Evolutionary conservation across 1,140 invertebrate genomes (phyloP), one percentile per base, ranked within the genome.

Genomic region (Heliconius melpomene): DNA sequence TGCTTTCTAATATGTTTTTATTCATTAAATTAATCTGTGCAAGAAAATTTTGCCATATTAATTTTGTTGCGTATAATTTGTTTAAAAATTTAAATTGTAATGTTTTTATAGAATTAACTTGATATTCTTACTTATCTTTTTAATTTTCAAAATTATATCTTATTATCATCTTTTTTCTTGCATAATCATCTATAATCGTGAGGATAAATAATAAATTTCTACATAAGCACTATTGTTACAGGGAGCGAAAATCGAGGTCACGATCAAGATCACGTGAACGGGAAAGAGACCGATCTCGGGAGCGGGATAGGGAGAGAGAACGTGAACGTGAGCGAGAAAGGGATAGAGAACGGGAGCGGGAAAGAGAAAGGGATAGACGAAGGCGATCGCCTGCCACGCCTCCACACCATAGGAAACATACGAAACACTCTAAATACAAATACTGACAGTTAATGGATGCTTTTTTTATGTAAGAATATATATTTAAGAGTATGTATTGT

Each of bases 381-480:
- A 86, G 91, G 8, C 89, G 91, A 5, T 90, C 89, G 70, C 89
- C 92, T 20, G 86, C 88, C 86, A 91, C 92, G 83, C 90, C 92
- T 9, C 91, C 91, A 1, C 90, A 93, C 83, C 88, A 91, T 80
- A 82, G 90, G 40, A 93, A 94, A 71, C 91, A 93, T 80, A 80
- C 78, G 57, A 92, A 94, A 73, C 92, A 94, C 79, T 81, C 87
- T 38, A 94, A 94, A 80, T 91, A 94, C 74, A 94, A 94, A 80
- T 94, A 94, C 83, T 93, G 83, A 90, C 20, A 71, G 3, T 72
- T 38, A 18, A 32, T 81, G 36, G 60, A 66, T 13, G 60, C 23
- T 66, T 66, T 73, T 26, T 78, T 36, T 73, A 73, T 72, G 18
- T 66, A 29, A 57, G n/a, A 57, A 13, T 57, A 29, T 29, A 57